Base-by-base conservation (phyloP, 2,888 invertebrate species). In the Sphaerophoria taeniata region DNA sequence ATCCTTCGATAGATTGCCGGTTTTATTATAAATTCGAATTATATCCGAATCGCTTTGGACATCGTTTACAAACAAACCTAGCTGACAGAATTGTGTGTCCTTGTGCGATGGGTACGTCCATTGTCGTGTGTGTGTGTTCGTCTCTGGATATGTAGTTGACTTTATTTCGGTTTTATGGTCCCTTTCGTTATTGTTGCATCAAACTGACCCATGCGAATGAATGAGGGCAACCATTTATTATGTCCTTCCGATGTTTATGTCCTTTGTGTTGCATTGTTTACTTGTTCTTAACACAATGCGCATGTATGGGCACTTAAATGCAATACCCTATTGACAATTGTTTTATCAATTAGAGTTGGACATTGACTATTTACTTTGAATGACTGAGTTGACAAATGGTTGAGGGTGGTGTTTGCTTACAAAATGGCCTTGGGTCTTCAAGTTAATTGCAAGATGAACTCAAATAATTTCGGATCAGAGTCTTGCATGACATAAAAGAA, bases 401-500 rank as follows among this genome's bases (percentile, higher is more conserved):
- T 39, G 5, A 31, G 39, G 51, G 67, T 9, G 49, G 43, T 47
- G 9, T 51, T 39, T 39, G 39, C n/a, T n/a, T 14, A 53, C 11
- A 53, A 39, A 67, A 53, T 67, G 76, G 70, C 85, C 85, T 73
- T 80, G 73, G 69, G 56, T 56, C 53, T 63, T 65, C 53, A 39
- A 53, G 16, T 53, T 31, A 39, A 60, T 24, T 6, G 7, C 39
- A 3, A 24, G 11, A 33, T 9, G 0, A 0, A 39, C 16, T 0
- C 7, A 34, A 11, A 55, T 34, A 34, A 3, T 14, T 36, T 56
- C 9, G n/a, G 4, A 9, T 4, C 36, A 2, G 12, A 43, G 12
- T 36, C 3, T 9, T 43, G 43, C 9, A 43, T 4, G 12, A 43
- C 12, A 24, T 24, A 24, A 24, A n/a, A n/a, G n/a, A n/a, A 24